phyloP scores from a whole-genome alignment of 2,113 vertebrate species.

The Hemiscyllium ocellatum region DNA sequence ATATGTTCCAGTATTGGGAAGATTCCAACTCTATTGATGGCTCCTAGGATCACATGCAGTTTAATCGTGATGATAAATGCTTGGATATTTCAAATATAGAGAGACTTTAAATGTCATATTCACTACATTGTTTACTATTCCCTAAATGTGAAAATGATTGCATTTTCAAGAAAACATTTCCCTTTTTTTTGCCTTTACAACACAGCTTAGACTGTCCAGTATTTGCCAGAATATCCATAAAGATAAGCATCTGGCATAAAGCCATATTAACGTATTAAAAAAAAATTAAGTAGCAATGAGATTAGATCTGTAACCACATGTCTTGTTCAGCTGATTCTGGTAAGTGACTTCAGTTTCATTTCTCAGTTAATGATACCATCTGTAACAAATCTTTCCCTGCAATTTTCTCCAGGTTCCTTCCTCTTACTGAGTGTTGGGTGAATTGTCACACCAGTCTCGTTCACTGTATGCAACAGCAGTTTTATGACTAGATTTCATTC shows the following conservation, averaged over 20 bases:
- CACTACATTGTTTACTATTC: neutral
- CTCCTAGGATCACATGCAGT: neutral
- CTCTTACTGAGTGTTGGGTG: neutral
- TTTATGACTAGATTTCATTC: neutral
- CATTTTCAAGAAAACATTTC: neutral
- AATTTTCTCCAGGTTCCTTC: neutral
- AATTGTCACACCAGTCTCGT: neutral
- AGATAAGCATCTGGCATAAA: neutral
- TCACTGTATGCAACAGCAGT: neutral
- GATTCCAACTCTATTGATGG: neutral
- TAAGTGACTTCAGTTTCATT: neutral
- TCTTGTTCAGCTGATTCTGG: neutral
- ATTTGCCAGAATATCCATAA: neutral
- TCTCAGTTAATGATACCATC: neutral
- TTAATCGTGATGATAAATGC: neutral
- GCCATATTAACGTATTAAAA: neutral
- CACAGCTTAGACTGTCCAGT: neutral
- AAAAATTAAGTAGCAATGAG: neutral
- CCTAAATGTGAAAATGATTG: neutral
- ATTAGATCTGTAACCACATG: neutral
- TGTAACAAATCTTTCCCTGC: neutral
- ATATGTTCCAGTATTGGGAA: neutral
- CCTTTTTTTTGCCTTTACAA: neutral
- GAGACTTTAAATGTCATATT: neutral
- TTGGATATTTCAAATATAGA: neutral